A percentile compares a stretch with the other conserved stretches of the same genome.
Conservation (phyloP, 2,888 invertebrate genomes). For the Cryptus armator region DNA sequence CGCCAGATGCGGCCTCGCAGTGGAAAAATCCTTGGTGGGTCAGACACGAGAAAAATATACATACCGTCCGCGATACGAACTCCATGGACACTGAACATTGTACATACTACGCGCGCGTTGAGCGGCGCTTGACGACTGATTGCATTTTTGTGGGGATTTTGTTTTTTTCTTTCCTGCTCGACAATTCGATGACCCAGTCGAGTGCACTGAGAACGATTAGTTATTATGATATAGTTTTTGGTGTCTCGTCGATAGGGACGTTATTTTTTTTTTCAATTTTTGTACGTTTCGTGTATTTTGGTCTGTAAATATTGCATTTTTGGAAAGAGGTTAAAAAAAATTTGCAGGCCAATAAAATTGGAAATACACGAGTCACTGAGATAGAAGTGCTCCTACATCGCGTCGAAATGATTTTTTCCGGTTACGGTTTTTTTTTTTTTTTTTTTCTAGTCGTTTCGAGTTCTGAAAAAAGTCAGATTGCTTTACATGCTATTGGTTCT, state of each 20-base stretch:
- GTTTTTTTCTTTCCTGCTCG: constrained; percentile 1
- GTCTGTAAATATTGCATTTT: constrained; percentile 33
- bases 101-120: background rate
- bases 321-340: background rate
- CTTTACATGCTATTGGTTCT: background rate
- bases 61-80: background rate
- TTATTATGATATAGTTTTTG: background rate
- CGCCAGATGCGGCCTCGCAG: constrained; percentile 37
- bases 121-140: background rate
- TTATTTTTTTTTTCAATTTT: background rate
- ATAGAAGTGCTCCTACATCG: background rate
- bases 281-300: constrained; percentile 17
- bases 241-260: background rate
- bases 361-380: background rate
- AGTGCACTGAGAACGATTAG: constrained; percentile 7
- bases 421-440: background rate
- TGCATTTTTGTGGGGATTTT: background rate
- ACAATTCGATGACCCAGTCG: constrained; percentile 1
- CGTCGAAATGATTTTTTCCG: background rate
- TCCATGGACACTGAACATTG: background rate
- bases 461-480: background rate
- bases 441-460: background rate
- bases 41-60: constrained; percentile 21
- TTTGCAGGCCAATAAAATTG: background rate
- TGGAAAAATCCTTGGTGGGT: constrained; percentile 42